These are phyloP conservation scores for Gopherus flavomarginatus DNA, from an alignment of 2,113 vertebrate species.

Conservation along the genomic window DNA sequence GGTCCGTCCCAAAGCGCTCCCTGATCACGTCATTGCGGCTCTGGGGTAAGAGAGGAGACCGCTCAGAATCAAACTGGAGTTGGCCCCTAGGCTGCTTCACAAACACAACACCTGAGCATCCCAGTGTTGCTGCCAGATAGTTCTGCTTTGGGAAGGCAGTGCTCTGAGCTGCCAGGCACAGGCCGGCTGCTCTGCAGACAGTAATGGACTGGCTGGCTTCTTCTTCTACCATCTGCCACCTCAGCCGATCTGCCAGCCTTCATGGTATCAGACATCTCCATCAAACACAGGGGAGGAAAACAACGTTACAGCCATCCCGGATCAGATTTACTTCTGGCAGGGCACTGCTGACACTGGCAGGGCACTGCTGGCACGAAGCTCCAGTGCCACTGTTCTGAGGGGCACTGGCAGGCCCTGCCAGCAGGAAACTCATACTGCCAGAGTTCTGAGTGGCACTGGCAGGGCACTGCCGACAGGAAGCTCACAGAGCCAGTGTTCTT, in stretches of 20 bases:
- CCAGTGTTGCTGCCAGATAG: neutral
- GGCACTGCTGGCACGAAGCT: neutral
- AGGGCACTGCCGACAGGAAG: too few species aligned
- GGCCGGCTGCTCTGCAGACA: neutral
- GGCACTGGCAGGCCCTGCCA: neutral
- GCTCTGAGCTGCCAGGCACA: neutral
- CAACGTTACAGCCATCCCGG: neutral
- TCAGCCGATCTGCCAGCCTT: neutral
- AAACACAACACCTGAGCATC: neutral
- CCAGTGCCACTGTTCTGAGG: neutral
- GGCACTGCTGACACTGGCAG: accelerated
- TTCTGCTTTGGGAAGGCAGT: neutral
- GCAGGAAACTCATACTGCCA: too few species aligned
- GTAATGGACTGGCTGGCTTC: neutral
- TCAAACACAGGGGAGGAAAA: neutral
- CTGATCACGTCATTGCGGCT: slow-evolving; percentile 98
- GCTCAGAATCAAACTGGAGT: neutral
- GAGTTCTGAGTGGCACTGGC: too few species aligned
- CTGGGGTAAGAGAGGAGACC: slow-evolving; percentile 72
- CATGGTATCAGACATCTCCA: neutral
- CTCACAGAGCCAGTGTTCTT: too few species aligned
- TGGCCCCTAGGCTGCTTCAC: neutral
- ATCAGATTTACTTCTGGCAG: accelerated
- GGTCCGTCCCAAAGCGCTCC: slow-evolving; percentile 93
- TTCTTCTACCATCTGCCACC: neutral